Percentiles rank a stretch among this genome's conserved stretches.
These are phyloP conservation scores for Drosophila mettleri DNA, from an alignment of 2,888 invertebrate genomes.

Conservation along the genomic window DNA sequence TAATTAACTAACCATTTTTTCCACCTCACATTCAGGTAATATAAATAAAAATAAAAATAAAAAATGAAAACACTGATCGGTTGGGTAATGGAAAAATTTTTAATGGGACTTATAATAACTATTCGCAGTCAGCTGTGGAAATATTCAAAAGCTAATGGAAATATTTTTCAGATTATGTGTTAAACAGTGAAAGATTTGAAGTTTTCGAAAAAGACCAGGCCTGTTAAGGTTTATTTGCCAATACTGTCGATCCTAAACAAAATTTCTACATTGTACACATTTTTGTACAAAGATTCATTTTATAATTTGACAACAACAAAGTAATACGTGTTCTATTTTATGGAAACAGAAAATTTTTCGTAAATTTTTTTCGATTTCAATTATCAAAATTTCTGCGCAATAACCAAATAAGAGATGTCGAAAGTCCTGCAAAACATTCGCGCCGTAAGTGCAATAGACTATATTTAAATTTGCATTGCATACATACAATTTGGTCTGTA, in stretches of 20 bases:
- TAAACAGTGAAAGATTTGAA: neutral
- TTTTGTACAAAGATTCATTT: neutral
- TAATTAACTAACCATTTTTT: neutral
- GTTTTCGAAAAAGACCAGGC: neutral
- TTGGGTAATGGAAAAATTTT: conserved; percentile 19
- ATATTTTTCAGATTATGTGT: conserved; percentile 11
- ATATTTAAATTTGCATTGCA: neutral
- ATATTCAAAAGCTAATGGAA: conserved; percentile 18
- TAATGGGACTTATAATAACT: conserved; percentile 10
- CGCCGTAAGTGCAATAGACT: neutral
- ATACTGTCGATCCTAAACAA: no score
- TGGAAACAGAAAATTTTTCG: neutral
- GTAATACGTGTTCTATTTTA: neutral
- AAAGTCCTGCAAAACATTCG: neutral
- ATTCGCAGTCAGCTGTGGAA: conserved; percentile 23
- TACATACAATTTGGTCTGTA: neutral
- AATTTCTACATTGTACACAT: neutral
- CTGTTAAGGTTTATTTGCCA: neutral
- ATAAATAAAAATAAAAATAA: neutral
- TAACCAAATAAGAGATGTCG: neutral
- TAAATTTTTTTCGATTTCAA: neutral
- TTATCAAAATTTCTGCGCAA: neutral
- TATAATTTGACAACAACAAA: neutral
- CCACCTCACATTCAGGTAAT: neutral
- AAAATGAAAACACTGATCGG: neutral